Evolutionary conservation across 2,888 invertebrate species (phyloP), one percentile per base, ranked within the genome.

Genomic region (Philopedon plagiatum): DNA sequence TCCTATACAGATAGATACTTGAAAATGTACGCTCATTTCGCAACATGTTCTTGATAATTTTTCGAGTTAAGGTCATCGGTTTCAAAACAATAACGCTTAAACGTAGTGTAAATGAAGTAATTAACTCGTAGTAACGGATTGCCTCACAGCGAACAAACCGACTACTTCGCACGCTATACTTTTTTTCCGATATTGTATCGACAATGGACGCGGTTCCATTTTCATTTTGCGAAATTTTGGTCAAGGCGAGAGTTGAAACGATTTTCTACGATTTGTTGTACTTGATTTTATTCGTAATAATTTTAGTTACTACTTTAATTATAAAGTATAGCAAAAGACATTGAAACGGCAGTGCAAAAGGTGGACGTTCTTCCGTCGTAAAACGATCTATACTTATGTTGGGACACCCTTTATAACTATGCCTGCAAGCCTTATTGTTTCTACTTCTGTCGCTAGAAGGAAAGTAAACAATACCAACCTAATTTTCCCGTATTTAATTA

Each of bases 11-110:
- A 34, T 2, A 34, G 7, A 39, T 13, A 39, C 3, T 3, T 46
- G 1, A 21, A 46, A 46, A 46, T 9, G 2, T 29, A 54, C 29
- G 29, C 29, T 18, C 7, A 29, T 54, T 54, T 54, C 11, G 51
- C 51, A 54, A 54, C 29, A 18, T 11, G 51, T 29, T 54, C 51
- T 54, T 29, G 51, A 49, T 49, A 21, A 18, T 46, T 54, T 13
- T 54, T 54, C 26, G 46, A 39, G 61, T 46, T 61, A 61, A 61
- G 61, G 61, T 61, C 61, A 46, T 9, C 13, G 13, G 11, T 61
- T 61, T 23, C 61, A 23, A 44, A 61, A 61, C 61, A 61, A 61
- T 61, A 29, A 29, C 29, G 29, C 51, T 49, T 60, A 60, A 26
- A 29, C 13, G 7, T 29, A 46, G 61, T 61, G 44, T 46, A 41